Evolutionary conservation across 2,888 invertebrate genomes (phyloP), one percentile per base, ranked within the genome.

Genomic region (Lissonota sp.): DNA sequence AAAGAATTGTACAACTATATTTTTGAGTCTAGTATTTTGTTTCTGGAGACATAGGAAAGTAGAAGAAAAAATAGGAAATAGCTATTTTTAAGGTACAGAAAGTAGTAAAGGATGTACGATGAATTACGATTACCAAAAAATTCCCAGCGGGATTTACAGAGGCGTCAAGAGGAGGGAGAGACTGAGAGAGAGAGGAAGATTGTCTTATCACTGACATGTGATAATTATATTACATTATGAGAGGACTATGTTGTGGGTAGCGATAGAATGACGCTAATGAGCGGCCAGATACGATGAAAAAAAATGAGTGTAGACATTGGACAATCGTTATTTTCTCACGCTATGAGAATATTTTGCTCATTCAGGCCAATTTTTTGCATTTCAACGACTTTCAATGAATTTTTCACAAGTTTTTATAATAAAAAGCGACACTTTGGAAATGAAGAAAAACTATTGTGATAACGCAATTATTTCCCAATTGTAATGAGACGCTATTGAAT

Each of bases 231-330:
- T 26, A 26, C 3, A 26, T 26, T 3, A 26, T 26, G 26, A 26
- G 26, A 26, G 26, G 26, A 26, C 49, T 75, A 37, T 63, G 26
- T 69, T 57, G 49, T 46, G 79, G 44, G n/a, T 57, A 63, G 62
- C 63, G 76, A 76, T 57, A 72, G 57, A 72, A 63, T 49, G 14
- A 14, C 62, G 72, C 69, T 76, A 77, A 80, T 80, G 63, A 69
- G 77, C 53, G 16, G 7, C 39, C 39, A 49, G 72, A 72, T 73
- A 73, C 39, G 58, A 53, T 44, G 40, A 57, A 57, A 70, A 44
- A 46, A 57, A 57, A 26, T 8, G 16, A 51, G 40, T 26, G 42
- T 72, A 10, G 42, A 62, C 26, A 70, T 57, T 12, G 12, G 57
- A 49, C 40, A 46, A 58, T 73, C 39, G 49, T 51, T 46, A 46